These are phyloP conservation scores for Parnassius orleans DNA, from an alignment of 2,888 invertebrate genomes.

Conservation along the genomic window DNA sequence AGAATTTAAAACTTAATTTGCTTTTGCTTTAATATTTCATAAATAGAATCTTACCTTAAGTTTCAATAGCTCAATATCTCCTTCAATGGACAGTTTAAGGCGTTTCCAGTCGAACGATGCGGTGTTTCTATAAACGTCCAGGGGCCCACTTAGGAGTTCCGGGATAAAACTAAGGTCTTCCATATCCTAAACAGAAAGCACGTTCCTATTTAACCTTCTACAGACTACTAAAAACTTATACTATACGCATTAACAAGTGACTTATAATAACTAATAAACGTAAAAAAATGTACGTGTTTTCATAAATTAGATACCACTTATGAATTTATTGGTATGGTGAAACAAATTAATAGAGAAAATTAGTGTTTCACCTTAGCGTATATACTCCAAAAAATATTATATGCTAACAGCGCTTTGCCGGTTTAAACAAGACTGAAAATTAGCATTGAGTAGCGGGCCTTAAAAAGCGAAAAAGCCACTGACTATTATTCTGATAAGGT, in stretches of 20 bases:
- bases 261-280: too few relatives aligned
- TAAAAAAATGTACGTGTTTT: too few relatives aligned
- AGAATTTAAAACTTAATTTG: too few relatives aligned
- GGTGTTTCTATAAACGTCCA: constrained; percentile 88
- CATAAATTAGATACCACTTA: too few relatives aligned
- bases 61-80: constrained; percentile 84
- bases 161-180: constrained; percentile 83
- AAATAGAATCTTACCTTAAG: constrained; percentile 85
- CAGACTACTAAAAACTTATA: not conserved
- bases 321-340: too few relatives aligned
- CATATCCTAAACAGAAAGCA: constrained; percentile 56
- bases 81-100: constrained; percentile 89
- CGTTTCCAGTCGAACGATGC: constrained; percentile 94
- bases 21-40: not conserved
- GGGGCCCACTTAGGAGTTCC: constrained; percentile 87
- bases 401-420: constrained; percentile 28
- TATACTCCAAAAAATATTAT: constrained; percentile 11
- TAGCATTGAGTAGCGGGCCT: constrained; percentile 30
- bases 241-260: constrained; percentile 2
- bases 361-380: constrained; percentile 27
- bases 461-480: constrained; percentile 31
- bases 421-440: constrained; percentile 34
- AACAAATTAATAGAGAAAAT: constrained; percentile 9
- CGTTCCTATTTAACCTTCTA: constrained; percentile 21
- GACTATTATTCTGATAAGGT: not conserved